Evolutionary conservation across 92 coral and sea anemone species (phyloP), one percentile per base, ranked within the genome.

Genomic region (Phenganax stokvisi): DNA sequence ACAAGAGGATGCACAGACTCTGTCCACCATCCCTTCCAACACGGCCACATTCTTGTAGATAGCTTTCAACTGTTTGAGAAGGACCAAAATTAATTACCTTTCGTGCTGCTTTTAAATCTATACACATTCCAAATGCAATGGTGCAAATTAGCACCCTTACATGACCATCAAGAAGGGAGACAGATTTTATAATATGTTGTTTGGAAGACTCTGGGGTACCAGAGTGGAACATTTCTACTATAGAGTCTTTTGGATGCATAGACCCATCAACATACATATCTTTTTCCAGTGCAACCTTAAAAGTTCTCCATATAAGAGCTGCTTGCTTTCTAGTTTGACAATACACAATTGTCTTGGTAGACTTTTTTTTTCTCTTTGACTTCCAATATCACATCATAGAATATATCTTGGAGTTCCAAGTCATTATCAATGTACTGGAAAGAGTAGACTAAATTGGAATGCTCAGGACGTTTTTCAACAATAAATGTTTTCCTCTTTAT

Each of bases 21-120:
- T 72, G 77, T 72, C 79, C 79, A 74, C 59, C 79, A 74, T 55
- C 29, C 51, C 79, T 55, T 7, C 76, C 76, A 71, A 71, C 76
- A 71, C 56, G 76, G 7, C 76, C 76, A 11, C 76, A 71, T 10
- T 51, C 76, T 51, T 71, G 76, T 12, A 71, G 1, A n/a, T 71
- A 71, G 55, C 76, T 3, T 71, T 71, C 76, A 53, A 13, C 31
- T 31, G 76, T 71, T 71, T 44, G 76, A 71, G 76, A 74, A 9
- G 79, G 79, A 9, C 79, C 79, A 74, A 74, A 74, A 74, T 74
- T 63, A 56, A 74, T 53, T 9, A 74, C 79, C 37, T 52, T 74
- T 17, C 47, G 62, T 15, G 63, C 63, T 8, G 25, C 63, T 74
- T 74, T 74, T 3, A 74, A 12, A 29, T 74, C 79, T 53, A 74